Conservation (phyloP, 2,113 vertebrate species). For the Chitala chitala region DNA sequence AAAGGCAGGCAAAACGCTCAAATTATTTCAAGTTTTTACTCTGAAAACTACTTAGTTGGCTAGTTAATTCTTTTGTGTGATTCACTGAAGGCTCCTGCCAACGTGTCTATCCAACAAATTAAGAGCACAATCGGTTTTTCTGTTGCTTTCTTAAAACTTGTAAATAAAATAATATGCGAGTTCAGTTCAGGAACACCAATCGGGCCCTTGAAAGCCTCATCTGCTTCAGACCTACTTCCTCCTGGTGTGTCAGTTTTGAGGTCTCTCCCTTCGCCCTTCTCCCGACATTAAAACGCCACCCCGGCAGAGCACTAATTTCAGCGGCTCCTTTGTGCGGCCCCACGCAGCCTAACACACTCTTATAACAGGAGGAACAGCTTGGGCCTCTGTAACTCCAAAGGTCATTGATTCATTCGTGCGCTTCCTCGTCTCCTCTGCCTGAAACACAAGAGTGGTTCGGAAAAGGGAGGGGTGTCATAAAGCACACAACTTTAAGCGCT, state of each 20-base stretch:
- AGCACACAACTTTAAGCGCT: slow-evolving; percentile 22
- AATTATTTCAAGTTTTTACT: neutral
- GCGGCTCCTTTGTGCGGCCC: slow-evolving; percentile 44
- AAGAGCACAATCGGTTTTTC: neutral
- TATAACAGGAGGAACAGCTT: slow-evolving; percentile 14
- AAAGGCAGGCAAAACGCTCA: neutral
- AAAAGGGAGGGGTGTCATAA: slow-evolving; percentile 62
- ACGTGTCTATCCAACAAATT: neutral
- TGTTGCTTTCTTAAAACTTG: slow-evolving; percentile 12
- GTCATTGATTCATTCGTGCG: slow-evolving; percentile 38
- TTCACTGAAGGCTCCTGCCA: neutral
- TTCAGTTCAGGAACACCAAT: neutral
- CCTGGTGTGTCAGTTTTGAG: slow-evolving; percentile 37
- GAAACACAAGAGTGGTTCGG: slow-evolving; percentile 53
- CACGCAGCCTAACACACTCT: slow-evolving; percentile 23
- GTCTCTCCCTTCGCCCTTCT: slow-evolving; percentile 51
- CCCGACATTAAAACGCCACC: slow-evolving; percentile 35
- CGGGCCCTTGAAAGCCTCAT: slow-evolving; percentile 40
- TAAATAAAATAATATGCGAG: neutral
- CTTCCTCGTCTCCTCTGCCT: slow-evolving; percentile 54
- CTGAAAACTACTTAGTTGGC: neutral
- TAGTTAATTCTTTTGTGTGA: neutral
- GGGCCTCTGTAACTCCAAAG: slow-evolving; percentile 42
- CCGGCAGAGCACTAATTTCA: slow-evolving; percentile 42
- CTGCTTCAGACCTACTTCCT: slow-evolving; percentile 39